phyloP scores from a whole-genome alignment of 2,113 vertebrate genomes.

The Cinclus mexicanus region DNA sequence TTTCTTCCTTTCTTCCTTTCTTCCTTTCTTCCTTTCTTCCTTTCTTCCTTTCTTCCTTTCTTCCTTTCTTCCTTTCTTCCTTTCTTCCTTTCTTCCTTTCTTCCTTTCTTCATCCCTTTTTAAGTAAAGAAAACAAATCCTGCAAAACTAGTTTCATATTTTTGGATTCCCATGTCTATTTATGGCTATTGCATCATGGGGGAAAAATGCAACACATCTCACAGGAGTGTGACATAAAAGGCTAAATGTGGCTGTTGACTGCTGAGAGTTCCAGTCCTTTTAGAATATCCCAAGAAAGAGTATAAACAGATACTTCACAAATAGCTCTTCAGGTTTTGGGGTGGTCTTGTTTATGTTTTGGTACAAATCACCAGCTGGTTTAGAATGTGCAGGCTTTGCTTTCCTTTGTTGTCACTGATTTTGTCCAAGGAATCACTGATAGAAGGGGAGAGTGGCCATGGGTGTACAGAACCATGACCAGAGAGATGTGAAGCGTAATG shows the following conservation, averaged over 20 bases:
- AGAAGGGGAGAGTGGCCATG: fast-evolving
- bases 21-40: neutral
- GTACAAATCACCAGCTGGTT: neutral
- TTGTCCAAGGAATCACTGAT: fast-evolving
- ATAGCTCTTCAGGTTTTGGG: neutral
- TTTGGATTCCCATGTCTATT: slow-evolving; percentile 45
- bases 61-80: neutral
- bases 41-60: neutral
- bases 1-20: neutral
- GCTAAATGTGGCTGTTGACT: neutral
- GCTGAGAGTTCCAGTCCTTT: neutral
- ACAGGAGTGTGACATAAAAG: neutral
- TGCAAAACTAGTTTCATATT: neutral
- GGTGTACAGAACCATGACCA: neutral
- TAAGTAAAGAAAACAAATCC: slow-evolving; percentile 28
- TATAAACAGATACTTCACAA: neutral
- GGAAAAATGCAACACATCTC: neutral
- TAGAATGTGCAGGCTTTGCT: neutral
- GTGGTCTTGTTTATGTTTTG: neutral
- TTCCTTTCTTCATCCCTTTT: neutral
- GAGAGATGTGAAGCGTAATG: neutral
- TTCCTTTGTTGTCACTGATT: neutral
- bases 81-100: too few species aligned
- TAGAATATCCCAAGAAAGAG: neutral
- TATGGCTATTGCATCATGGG: neutral